phyloP scores from a whole-genome alignment of 2,797 vertebrate genomes.

The Neosilurus mollespiculum region DNA sequence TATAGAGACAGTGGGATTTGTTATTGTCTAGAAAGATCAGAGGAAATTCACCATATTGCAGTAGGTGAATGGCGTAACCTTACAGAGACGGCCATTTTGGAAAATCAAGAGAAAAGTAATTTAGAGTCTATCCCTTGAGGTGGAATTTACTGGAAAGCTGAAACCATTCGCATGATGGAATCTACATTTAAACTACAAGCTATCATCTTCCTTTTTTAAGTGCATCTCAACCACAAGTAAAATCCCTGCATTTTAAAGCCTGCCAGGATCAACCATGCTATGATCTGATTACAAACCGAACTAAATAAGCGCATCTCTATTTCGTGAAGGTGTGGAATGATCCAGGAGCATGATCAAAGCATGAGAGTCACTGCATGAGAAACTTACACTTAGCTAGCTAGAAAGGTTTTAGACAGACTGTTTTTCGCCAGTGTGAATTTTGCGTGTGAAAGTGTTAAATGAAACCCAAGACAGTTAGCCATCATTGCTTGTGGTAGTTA shows the following conservation, averaged over 20 bases:
- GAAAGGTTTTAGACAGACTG: no score
- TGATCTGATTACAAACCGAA: not conserved
- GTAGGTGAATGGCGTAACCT: not conserved
- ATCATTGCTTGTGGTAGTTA: no score
- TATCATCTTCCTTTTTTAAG: no score
- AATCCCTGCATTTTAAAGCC: not conserved
- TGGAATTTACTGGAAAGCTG: not conserved
- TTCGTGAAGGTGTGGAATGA: not conserved
- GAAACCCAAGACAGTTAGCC: no score
- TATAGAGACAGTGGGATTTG: not conserved
- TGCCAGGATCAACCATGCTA: not conserved
- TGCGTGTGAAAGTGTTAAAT: no score
- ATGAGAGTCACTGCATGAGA: no score
- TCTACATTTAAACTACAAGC: not conserved
- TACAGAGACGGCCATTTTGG: not conserved
- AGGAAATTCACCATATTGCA: not conserved
- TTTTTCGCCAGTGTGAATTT: no score
- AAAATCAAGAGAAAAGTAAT: not conserved
- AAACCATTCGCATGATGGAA: not conserved
- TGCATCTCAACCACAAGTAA: no score
- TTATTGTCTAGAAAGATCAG: not conserved
- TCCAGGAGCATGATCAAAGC: not conserved
- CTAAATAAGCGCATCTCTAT: not conserved
- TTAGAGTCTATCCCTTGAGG: not conserved
- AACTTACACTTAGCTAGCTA: no score